Evolutionary conservation across 2,113 vertebrate genomes (phyloP).

Genomic region (Entosphenus tridentatus): DNA sequence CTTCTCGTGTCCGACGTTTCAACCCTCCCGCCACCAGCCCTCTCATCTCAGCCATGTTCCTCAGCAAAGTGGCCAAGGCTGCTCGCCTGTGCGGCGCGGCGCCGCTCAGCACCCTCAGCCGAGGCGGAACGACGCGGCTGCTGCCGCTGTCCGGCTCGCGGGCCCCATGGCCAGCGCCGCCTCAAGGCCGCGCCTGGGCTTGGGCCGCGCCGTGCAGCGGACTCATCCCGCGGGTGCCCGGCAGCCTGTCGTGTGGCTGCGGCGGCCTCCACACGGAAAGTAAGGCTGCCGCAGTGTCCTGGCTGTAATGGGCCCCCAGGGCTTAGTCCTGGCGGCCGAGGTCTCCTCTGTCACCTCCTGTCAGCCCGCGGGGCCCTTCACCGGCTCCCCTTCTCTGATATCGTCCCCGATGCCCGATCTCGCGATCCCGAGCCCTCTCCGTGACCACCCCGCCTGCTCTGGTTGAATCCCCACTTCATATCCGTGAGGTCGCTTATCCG

Average conservation of each 20-base stretch:
- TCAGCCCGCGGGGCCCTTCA: not conserved
- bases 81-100: too few relatives aligned
- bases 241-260: slow-evolving; percentile 36
- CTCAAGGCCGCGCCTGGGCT: too few relatives aligned
- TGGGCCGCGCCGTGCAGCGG: too few relatives aligned
- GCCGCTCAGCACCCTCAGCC: too few relatives aligned
- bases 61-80: too few relatives aligned
- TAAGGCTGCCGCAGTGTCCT: slow-evolving; percentile 9
- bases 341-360: not conserved
- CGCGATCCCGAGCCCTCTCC: not conserved
- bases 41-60: too few relatives aligned
- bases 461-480: not conserved
- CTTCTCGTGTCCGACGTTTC: too few relatives aligned
- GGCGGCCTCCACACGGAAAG: slow-evolving; percentile 66
- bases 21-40: too few relatives aligned
- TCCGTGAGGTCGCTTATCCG: not conserved
- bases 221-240: slow-evolving; percentile 16
- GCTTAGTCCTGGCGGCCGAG: not conserved
- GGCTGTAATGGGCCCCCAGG: not conserved
- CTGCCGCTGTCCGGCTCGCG: too few relatives aligned
- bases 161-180: too few relatives aligned
- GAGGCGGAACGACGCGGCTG: too few relatives aligned
- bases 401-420: not conserved
- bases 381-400: not conserved
- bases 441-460: not conserved